Conservation (phyloP, 2,113 vertebrate species). For the Carollia perspicillata region DNA sequence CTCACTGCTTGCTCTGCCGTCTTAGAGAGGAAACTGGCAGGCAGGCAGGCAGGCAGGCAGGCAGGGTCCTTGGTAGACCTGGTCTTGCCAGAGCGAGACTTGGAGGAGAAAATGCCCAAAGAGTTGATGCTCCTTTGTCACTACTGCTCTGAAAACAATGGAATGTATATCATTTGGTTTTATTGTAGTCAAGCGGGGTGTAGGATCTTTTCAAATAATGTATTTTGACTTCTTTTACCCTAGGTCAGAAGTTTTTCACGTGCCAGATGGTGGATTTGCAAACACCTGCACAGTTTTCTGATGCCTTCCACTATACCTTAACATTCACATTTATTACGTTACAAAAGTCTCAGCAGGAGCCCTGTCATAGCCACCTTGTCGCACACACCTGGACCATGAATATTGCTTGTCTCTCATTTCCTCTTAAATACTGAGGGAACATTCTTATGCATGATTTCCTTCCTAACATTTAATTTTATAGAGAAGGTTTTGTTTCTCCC, state of each 20-base stretch:
- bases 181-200: background rate
- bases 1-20: background rate
- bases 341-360: background rate
- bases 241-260: background rate
- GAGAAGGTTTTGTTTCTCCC: background rate
- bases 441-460: background rate
- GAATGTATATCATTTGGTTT: background rate
- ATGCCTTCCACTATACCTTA: background rate
- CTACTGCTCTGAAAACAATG: background rate
- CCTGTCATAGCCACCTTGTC: background rate
- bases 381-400: background rate
- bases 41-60: background rate
- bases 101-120: background rate
- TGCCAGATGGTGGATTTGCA: background rate
- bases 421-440: background rate
- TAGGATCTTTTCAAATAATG: background rate
- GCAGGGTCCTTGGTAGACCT: background rate
- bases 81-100: background rate
- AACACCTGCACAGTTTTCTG: background rate
- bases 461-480: background rate
- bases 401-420: background rate
- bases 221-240: background rate
- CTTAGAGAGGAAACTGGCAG: background rate
- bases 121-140: background rate
- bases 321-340: background rate